Evolutionary conservation across 23 tunicate species (phyloP).

Genomic region (Oikopleura dioica): DNA sequence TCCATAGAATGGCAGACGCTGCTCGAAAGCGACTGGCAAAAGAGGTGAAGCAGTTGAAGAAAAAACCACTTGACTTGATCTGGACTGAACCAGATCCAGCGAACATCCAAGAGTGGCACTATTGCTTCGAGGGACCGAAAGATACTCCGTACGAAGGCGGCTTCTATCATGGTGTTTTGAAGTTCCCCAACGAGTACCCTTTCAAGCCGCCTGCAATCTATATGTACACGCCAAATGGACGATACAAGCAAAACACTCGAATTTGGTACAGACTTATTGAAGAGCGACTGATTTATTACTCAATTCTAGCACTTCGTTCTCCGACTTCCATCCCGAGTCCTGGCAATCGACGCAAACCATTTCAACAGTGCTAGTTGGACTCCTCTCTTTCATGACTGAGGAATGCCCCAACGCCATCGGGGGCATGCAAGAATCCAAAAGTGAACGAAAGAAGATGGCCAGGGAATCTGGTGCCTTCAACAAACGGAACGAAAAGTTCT

Average conservation of each 20-base stretch:
- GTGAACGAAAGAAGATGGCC: slow-evolving; percentile 27
- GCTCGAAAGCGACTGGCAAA: too few species aligned
- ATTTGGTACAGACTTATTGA: too few species aligned
- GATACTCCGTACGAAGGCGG: slow-evolving; percentile 75
- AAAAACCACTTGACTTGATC: too few species aligned
- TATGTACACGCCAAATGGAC: slow-evolving; percentile 61
- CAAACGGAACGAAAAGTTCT: slow-evolving; percentile 30
- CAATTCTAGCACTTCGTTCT: slow-evolving; percentile 48
- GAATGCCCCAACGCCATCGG: slow-evolving; percentile 67
- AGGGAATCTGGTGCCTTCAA: slow-evolving; percentile 29
- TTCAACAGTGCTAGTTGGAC: slow-evolving; percentile 49
- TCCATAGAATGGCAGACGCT: too few species aligned
- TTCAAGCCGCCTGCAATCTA: slow-evolving; percentile 56
- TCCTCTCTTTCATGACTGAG: slow-evolving; percentile 71
- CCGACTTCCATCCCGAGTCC: slow-evolving; percentile 77
- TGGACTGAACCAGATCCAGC: slow-evolving; percentile 74
- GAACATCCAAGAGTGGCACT: slow-evolving; percentile 74
- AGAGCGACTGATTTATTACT: too few species aligned
- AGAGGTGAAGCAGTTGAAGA: too few species aligned
- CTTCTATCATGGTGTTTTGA: slow-evolving; percentile 46
- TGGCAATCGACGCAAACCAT: slow-evolving; percentile 85
- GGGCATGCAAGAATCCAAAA: slow-evolving; percentile 29
- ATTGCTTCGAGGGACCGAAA: slow-evolving; percentile 45
- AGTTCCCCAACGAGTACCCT: slow-evolving; percentile 63
- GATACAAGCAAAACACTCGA: slow-evolving; percentile 62